These are phyloP conservation scores for Reticulitermes speratus DNA, from an alignment of 1,140 invertebrate species.

Conservation along the genomic window DNA sequence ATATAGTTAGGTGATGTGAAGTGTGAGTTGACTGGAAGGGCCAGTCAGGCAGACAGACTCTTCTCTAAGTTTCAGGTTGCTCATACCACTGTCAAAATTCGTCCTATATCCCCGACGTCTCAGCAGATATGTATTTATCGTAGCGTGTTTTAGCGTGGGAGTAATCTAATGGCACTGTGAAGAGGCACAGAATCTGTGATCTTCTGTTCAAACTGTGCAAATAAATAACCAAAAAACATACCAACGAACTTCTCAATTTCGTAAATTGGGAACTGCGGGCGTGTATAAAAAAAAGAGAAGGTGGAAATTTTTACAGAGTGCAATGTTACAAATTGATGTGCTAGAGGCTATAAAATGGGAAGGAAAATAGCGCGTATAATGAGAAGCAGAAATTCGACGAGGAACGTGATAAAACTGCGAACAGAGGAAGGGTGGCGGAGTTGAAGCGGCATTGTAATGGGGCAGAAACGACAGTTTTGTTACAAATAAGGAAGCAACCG, in stretches of 20 bases:
- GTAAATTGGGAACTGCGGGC: conserved; percentile 8
- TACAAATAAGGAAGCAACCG: background rate
- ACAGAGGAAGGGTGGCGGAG: background rate
- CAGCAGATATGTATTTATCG: no score
- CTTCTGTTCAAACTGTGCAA: background rate
- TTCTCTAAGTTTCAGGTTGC: no score
- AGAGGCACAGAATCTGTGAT: background rate
- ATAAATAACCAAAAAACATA: background rate
- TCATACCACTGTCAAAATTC: no score
- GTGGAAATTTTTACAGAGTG: background rate
- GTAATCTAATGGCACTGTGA: background rate
- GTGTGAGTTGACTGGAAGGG: no score
- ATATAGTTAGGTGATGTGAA: no score
- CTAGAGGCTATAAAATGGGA: background rate
- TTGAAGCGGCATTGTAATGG: background rate
- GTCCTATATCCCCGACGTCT: no score
- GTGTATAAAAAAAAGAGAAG: background rate
- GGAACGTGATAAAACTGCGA: conserved; percentile 5
- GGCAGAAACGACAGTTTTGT: background rate
- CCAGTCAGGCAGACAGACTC: no score
- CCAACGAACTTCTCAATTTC: conserved; percentile 2
- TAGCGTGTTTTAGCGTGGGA: background rate
- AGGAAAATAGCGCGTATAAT: conserved; percentile 16
- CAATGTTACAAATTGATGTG: conserved; percentile 16
- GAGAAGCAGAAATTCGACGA: conserved; percentile 5